Percentiles rank a stretch among this genome's conserved stretches.
These are phyloP conservation scores for Morinoia aosen DNA, from an alignment of 2,888 invertebrate species.

Conservation along the genomic window DNA sequence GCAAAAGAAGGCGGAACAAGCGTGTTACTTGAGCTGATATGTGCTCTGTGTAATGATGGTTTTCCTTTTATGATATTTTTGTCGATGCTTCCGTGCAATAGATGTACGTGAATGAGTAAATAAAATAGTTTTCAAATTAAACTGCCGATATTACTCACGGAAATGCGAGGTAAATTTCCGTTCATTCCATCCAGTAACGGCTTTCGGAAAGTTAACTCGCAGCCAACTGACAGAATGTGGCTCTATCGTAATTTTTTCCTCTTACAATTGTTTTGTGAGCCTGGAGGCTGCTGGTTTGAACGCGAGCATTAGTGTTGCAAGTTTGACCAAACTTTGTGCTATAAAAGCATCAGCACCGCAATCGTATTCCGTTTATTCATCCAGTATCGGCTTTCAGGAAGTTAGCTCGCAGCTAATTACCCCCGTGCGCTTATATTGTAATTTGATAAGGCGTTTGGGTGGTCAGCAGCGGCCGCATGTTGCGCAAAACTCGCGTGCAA, in stretches of 20 bases:
- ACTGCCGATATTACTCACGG: not conserved
- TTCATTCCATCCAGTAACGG: not conserved
- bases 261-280: too few species aligned
- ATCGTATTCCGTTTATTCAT: not conserved
- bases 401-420: not conserved
- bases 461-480: not conserved
- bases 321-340: too few species aligned
- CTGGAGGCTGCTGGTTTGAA: too few species aligned
- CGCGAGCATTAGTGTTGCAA: too few species aligned
- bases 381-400: not conserved
- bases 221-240: too few species aligned
- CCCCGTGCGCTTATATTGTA: not conserved
- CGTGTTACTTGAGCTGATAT: not conserved
- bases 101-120: too few species aligned
- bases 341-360: too few species aligned
- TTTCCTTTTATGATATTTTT: not conserved
- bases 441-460: not conserved
- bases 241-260: too few species aligned
- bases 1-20: not conserved
- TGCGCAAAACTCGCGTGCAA: not conserved
- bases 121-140: not conserved
- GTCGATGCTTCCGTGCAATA: not conserved
- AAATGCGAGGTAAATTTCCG: not conserved
- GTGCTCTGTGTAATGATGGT: not conserved
- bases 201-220: not conserved